Evolutionary conservation across 2,113 vertebrate species (phyloP).

Genomic region (Alexandromys fortis): DNA sequence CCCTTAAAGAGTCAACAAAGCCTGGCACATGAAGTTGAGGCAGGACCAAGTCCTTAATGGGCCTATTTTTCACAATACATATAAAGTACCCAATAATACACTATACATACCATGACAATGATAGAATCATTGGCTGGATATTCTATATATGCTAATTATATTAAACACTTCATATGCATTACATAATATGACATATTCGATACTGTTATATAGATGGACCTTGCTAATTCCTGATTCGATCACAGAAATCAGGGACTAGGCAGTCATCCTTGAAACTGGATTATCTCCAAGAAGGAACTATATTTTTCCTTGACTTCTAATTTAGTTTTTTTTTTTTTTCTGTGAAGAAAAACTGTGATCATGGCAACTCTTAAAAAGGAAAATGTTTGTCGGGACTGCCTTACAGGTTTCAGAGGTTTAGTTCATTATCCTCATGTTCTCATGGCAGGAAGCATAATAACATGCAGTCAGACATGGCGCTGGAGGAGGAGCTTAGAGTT

Average conservation of each 20-base stretch:
- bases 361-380: neutral
- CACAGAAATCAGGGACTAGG: neutral
- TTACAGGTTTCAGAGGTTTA: neutral
- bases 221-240: conserved; percentile 39
- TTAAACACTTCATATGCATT: neutral
- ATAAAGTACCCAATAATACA: neutral
- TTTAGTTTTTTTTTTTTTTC: neutral
- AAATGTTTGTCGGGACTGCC: neutral
- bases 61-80: neutral
- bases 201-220: neutral
- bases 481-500: neutral
- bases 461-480: no score
- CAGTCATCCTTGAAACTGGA: conserved; percentile 10
- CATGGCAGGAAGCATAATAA: neutral
- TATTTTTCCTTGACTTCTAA: neutral
- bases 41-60: neutral
- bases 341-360: neutral
- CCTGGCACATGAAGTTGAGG: no score
- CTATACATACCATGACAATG: neutral
- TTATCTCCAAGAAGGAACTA: neutral
- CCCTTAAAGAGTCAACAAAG: no score
- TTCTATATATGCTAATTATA: neutral
- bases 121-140: neutral
- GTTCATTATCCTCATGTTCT: neutral
- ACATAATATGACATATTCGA: conserved; percentile 5